phyloP scores from a whole-genome alignment of 1,140 invertebrate genomes.

The Linepithema humile region DNA sequence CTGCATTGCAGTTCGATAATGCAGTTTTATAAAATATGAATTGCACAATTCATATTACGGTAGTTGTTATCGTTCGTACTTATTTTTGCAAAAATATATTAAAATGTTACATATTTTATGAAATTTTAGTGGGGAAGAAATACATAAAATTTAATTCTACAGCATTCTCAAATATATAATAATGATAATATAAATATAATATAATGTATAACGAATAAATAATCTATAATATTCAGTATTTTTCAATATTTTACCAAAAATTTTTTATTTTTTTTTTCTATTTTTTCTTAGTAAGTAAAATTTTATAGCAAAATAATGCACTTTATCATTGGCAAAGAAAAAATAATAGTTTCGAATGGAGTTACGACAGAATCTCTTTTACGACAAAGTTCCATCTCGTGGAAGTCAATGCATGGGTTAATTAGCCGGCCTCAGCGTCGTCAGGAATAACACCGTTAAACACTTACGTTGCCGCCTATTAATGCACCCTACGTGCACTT shows the following conservation, averaged over 20 bases:
- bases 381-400: neutral
- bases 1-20: neutral
- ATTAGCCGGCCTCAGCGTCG: slow-evolving; percentile 64
- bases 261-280: neutral
- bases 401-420: slow-evolving; percentile 64
- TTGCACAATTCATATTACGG: neutral
- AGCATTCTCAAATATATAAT: no score
- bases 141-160: no score
- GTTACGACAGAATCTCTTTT: neutral
- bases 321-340: neutral
- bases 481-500: slow-evolving; percentile 74
- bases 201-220: no score
- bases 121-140: no score
- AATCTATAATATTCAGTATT: neutral
- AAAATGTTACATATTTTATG: neutral
- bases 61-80: neutral
- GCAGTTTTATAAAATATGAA: neutral
- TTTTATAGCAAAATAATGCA: neutral
- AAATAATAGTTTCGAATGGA: neutral
- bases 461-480: slow-evolving; percentile 71
- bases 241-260: neutral
- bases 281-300: neutral
- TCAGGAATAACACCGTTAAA: slow-evolving; percentile 72
- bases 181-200: no score
- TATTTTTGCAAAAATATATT: neutral